phyloP scores from a whole-genome alignment of 2,888 invertebrate genomes.

The Acrobeloides nanus region DNA sequence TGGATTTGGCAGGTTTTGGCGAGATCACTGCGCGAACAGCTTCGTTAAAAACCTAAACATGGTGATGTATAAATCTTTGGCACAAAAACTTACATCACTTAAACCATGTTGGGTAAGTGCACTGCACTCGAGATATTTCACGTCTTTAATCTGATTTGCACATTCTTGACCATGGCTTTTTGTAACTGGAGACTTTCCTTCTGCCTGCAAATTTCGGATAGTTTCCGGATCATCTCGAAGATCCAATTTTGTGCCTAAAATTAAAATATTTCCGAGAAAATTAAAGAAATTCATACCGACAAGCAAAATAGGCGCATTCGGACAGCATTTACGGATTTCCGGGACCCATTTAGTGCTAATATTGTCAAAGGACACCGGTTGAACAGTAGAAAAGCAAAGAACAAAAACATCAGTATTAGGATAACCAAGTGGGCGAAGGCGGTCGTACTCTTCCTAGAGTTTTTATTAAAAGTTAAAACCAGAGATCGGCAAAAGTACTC shows the following conservation, averaged over 20 bases:
- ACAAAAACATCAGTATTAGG: conserved; percentile 98
- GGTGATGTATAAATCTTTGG: too few species aligned
- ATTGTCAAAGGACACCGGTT: conserved; percentile 98
- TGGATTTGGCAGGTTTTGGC: conserved; percentile 84
- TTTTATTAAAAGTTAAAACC: too few species aligned
- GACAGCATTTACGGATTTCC: conserved; percentile 98
- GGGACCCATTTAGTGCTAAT: conserved; percentile 99
- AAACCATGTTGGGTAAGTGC: conserved; percentile 95
- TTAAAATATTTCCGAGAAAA: too few species aligned
- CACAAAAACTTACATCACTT: too few species aligned
- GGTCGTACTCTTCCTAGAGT: conserved; percentile 71
- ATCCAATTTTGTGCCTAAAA: conserved; percentile 90
- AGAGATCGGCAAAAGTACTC: too few species aligned
- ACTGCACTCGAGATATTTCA: conserved; percentile 98
- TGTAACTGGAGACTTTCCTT: conserved; percentile 87
- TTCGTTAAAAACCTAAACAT: conserved; percentile 92
- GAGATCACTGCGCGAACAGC: conserved; percentile 91
- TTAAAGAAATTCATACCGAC: conserved; percentile 67
- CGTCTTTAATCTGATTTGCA: conserved; percentile 92
- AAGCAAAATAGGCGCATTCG: conserved; percentile 94
- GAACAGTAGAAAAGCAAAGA: conserved; percentile 97
- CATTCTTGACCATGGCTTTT: conserved; percentile 95
- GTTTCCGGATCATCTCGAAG: conserved; percentile 94
- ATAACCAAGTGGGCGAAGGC: conserved; percentile 87
- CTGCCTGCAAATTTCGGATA: conserved; percentile 78